Conservation (phyloP, 2,888 invertebrate species). For the Cactoblastis cactorum region DNA sequence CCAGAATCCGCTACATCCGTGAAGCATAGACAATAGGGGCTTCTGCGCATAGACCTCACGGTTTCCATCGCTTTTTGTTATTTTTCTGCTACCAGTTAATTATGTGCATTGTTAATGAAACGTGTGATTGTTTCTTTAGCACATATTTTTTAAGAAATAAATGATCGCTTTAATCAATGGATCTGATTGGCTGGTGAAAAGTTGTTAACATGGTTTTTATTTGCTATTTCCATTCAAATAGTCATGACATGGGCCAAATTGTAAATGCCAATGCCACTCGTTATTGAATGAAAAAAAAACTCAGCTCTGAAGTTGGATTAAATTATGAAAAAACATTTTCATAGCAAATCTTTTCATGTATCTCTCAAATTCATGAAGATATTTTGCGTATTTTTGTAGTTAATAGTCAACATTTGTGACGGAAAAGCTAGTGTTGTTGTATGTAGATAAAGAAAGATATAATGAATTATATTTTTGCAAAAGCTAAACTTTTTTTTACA, state of each 20-base stretch:
- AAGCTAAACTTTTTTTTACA: too few species aligned
- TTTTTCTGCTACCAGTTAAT: not conserved
- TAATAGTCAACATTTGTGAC: too few species aligned
- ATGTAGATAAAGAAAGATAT: too few species aligned
- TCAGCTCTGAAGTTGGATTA: too few species aligned
- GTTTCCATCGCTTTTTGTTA: not conserved
- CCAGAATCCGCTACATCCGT: constrained; percentile 13
- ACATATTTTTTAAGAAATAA: not conserved
- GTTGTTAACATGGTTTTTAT: not conserved
- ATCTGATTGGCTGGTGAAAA: not conserved
- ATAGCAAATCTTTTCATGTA: too few species aligned
- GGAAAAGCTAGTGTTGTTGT: too few species aligned
- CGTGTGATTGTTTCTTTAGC: not conserved
- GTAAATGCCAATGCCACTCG: too few species aligned
- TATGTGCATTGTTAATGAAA: constrained; percentile 2
- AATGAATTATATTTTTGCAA: too few species aligned
- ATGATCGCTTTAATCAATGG: not conserved
- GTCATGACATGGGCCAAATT: not conserved
- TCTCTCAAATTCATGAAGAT: too few species aligned
- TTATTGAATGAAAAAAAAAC: too few species aligned
- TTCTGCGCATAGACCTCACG: not conserved
- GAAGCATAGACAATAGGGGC: not conserved
- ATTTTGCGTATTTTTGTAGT: too few species aligned
- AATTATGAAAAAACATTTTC: too few species aligned
- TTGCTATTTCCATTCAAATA: not conserved